Base-by-base conservation (phyloP, 2,113 vertebrate species). In the Noturus placidus region DNA sequence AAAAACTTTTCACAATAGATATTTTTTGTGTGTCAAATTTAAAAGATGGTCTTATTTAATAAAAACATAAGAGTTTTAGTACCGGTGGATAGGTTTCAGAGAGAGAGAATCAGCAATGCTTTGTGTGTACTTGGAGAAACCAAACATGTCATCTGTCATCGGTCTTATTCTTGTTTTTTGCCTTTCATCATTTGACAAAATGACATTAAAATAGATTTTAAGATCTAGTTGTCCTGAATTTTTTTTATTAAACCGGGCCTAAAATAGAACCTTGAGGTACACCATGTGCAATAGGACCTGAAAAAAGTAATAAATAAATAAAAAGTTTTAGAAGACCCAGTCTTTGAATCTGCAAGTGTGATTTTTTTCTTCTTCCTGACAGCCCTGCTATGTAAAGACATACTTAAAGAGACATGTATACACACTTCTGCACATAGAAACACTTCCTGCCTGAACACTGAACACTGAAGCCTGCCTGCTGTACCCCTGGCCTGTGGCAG, bases 181-280 rank as follows among this genome's bases (percentile, higher is more conserved):
- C 30, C n/a, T 20, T 35, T 9, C 6, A 20, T 20, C 0, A 70
- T 33, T 17, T 8, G 5, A 35, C 67, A 19, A 70, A 33, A 15
- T 33, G 4, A 3, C 27, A 65, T 65, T 65, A 14, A 30, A 67
- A 30, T 30, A 65, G 2, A 65, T n/a, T n/a, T n/a, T 11, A 65
- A 65, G 3, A 61, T 61, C 59, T 61, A 20, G 59, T 61, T 27
- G 7, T 61, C 6, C 22, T 20, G 20, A 22, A 27, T 13, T 42
- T 42, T 42, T 38, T 2, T 38, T 42, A 5, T 42, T 42, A 42
- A 56, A 35, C 5, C 30, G 1, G 79, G 11, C 56, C 56, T 61
- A 61, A 59, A 38, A 15, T 61, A 61, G 20, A 61, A 59, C 33
- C 79, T 15, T 82, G 79, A 82, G 79, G 56, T 82, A 82, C 14